Percentiles rank a stretch among this genome's conserved stretches.
Conservation (phyloP, 2,888 invertebrate genomes). For the Hedya salicella region DNA sequence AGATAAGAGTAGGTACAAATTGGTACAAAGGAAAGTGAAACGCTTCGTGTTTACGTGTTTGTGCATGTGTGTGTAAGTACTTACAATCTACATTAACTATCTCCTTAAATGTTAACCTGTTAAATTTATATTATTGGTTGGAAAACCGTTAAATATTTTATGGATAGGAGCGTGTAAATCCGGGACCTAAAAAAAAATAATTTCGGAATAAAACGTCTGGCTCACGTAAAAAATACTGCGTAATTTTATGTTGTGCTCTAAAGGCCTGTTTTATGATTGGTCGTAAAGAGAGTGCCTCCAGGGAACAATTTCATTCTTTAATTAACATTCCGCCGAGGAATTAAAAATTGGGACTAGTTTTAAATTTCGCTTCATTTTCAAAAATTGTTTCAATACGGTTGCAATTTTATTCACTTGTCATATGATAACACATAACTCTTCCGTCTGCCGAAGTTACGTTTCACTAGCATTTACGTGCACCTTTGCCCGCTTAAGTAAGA, state of each 20-base stretch:
- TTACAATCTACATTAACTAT: too few species aligned
- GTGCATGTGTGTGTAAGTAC: too few species aligned
- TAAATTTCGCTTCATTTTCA: background rate
- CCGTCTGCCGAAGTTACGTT: too few species aligned
- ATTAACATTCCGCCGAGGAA: conserved; percentile 69
- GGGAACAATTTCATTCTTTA: conserved; percentile 76
- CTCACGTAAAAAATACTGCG: conserved; percentile 67
- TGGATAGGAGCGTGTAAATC: conserved; percentile 51
- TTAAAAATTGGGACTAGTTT: conserved; percentile 45
- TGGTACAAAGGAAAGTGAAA: too few species aligned
- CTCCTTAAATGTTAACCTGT: too few species aligned
- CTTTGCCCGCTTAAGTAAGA: too few species aligned
- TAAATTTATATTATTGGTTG: background rate
- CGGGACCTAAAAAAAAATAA: conserved; percentile 64
- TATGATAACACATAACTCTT: background rate
- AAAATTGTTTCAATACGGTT: background rate
- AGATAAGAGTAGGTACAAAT: too few species aligned
- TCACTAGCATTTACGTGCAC: too few species aligned
- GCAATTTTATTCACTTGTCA: background rate
- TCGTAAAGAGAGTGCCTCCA: conserved; percentile 72
- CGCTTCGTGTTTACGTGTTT: too few species aligned
- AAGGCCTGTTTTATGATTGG: conserved; percentile 78
- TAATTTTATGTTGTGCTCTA: conserved; percentile 71
- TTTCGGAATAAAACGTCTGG: conserved; percentile 65
- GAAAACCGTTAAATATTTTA: conserved; percentile 32